Evolutionary conservation across 2,113 vertebrate species (phyloP), one percentile per base, ranked within the genome.

Genomic region (Jaculus jaculus): DNA sequence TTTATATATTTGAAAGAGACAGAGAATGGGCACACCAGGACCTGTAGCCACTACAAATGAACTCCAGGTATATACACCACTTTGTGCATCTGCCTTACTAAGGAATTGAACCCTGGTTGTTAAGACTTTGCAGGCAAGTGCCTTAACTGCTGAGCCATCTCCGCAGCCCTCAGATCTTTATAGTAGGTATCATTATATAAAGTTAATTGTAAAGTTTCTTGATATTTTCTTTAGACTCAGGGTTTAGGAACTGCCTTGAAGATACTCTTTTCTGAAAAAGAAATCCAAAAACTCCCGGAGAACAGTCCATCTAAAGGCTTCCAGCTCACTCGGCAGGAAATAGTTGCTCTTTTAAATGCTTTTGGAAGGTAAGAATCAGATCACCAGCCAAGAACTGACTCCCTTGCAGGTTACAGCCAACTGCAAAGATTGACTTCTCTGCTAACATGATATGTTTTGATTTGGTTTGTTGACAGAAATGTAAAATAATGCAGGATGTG

Each of bases 261-360:
- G 98, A 99, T 99, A 97, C 97, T 99, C 60, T 99, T 99, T 97
- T 99, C 99, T 7, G 99, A 99, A 97, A 99, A 98, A 82, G 99
- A 99, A 98, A 99, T 99, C 94, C 98, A 99, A 96, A 99, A 98
- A 68, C 99, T 99, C 84, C 98, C 99, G 4, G 99, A 99, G 79
- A 98, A 99, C 2, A 99, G 98, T 79, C 98, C 99, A 0, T 99
- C 99, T 0, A 99, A 99, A 98, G 99, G 99, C 73, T 99, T 99
- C 97, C 99, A 99, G 90, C 99, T 99, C 39, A 99, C 99, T 0
- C 98, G 99, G 0, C 99, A 99, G 97, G 99, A 99, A 98, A 99
- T 99, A 71, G 99, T 99, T 91, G 99, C 99, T 94, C 98, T 99
- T 82, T 84, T 99, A 81, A 99, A 99, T 95, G 99, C 98, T 68